Conservation (phyloP, 1,140 invertebrate species). For the Drosophila bipectinata region DNA sequence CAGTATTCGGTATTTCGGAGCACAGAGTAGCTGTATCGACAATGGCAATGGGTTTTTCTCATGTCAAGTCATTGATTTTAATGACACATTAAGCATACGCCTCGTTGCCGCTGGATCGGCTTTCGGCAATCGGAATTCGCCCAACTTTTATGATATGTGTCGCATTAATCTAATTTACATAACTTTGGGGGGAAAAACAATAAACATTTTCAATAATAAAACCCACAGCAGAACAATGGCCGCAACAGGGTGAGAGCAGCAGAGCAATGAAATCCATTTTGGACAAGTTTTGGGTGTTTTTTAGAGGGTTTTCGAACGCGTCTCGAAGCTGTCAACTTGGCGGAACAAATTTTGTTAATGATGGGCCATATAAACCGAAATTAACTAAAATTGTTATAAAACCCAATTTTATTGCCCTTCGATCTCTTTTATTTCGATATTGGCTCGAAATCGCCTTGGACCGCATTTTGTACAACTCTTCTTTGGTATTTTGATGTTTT, state of each 20-base stretch:
- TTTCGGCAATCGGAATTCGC: constrained; percentile 63
- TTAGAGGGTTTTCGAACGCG: constrained; percentile 37
- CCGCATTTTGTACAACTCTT: constrained; percentile 30
- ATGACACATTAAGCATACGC: constrained; percentile 79
- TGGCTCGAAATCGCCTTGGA: constrained; percentile 24
- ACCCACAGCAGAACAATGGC: constrained; percentile 47
- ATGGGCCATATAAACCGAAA: constrained; percentile 62
- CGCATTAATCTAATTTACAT: constrained; percentile 64
- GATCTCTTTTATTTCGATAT: constrained; percentile 19
- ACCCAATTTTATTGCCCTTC: constrained; percentile 56
- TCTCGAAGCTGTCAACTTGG: constrained; percentile 71
- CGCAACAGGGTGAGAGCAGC: constrained; percentile 39
- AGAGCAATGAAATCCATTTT: constrained; percentile 49
- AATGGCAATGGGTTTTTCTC: constrained; percentile 51
- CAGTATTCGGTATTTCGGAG: constrained; percentile 22
- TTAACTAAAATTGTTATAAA: constrained; percentile 77
- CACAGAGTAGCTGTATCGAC: constrained; percentile 18
- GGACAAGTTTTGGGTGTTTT: constrained; percentile 38
- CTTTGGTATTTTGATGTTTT: constrained; percentile 21
- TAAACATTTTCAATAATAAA: constrained; percentile 61
- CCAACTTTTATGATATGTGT: constrained; percentile 58
- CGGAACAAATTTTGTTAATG: constrained; percentile 80
- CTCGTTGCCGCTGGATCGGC: constrained; percentile 61
- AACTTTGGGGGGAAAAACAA: constrained; percentile 52
- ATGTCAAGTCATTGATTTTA: constrained; percentile 70